Conservation (phyloP, 2,888 invertebrate genomes). For the Tipula lateralis region DNA sequence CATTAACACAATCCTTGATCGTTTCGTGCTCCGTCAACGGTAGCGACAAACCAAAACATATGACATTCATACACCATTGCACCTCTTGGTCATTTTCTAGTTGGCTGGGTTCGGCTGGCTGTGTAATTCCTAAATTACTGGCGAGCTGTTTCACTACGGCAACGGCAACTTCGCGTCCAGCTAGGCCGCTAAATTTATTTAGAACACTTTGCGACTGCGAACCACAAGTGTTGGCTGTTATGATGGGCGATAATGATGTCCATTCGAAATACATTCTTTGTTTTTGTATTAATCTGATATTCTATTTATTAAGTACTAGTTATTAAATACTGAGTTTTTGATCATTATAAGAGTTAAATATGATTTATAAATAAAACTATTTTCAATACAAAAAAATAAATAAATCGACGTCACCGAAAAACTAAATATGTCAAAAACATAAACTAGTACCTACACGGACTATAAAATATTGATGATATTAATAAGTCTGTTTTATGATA, state of each 20-base stretch:
- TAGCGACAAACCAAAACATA: constrained; percentile 86
- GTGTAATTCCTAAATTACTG: constrained; percentile 62
- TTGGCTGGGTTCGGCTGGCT: constrained; percentile 77
- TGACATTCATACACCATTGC: constrained; percentile 78
- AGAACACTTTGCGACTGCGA: constrained; percentile 55
- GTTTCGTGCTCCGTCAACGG: constrained; percentile 90
- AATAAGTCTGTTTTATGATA: background rate
- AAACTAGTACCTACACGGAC: background rate
- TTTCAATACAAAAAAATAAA: background rate
- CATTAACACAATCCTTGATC: constrained; percentile 90
- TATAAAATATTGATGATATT: background rate
- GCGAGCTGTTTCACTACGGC: constrained; percentile 59
- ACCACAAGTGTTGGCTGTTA: constrained; percentile 50
- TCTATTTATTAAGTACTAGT: background rate
- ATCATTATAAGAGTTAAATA: background rate
- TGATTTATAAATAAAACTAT: background rate
- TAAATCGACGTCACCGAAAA: background rate
- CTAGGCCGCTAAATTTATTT: constrained; percentile 56
- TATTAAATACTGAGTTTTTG: background rate
- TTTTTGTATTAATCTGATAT: background rate
- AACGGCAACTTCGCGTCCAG: constrained; percentile 58
- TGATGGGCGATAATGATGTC: constrained; percentile 51
- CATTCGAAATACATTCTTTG: constrained; percentile 55
- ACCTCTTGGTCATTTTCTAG: constrained; percentile 83
- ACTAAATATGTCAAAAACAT: background rate